A percentile compares a stretch with the other conserved stretches of the same genome.
Evolutionary conservation across 2,888 invertebrate genomes (phyloP).

Genomic region (Lordiphosa fenestrarum): DNA sequence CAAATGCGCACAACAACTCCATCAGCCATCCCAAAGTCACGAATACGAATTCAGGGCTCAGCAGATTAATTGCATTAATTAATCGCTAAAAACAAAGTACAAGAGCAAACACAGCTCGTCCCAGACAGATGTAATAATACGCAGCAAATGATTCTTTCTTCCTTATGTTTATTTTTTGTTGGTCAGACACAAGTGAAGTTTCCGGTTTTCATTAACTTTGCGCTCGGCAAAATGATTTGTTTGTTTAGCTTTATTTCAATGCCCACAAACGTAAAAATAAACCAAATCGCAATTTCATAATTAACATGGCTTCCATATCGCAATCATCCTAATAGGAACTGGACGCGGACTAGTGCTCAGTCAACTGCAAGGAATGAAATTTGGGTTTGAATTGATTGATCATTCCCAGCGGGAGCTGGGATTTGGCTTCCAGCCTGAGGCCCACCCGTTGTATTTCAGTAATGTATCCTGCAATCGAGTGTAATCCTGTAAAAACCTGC

Average conservation of each 20-base stretch:
- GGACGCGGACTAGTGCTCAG: conserved; percentile 27
- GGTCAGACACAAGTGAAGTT: conserved; percentile 66
- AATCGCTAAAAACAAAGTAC: conserved; percentile 74
- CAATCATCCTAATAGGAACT: conserved; percentile 24
- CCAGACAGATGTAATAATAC: conserved; percentile 44
- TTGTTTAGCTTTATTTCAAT: conserved; percentile 41
- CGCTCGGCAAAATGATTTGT: conserved; percentile 54
- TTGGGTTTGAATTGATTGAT: conserved; percentile 79
- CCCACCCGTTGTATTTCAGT: conserved; percentile 50
- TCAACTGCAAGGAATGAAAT: conserved; percentile 59
- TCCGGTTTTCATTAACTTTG: conserved; percentile 77
- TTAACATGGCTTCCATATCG: conserved; percentile 53
- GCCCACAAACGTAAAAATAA: conserved; percentile 8
- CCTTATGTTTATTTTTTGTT: conserved; percentile 6
- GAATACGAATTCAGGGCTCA: conserved; percentile 51
- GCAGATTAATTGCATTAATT: conserved; percentile 80
- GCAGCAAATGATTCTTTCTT: conserved; percentile 18
- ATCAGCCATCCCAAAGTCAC: conserved; percentile 44
- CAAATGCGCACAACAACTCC: conserved; percentile 73
- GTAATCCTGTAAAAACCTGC: conserved; percentile 77
- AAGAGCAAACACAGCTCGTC: conserved; percentile 48
- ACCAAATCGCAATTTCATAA: conserved; percentile 55
- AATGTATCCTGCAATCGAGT: conserved; percentile 74
- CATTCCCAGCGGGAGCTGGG: conserved; percentile 78
- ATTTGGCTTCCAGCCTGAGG: conserved; percentile 9